Base-by-base conservation (phyloP, 35 echinoderm and acorn worm species). In the Lytechinus pictus region DNA sequence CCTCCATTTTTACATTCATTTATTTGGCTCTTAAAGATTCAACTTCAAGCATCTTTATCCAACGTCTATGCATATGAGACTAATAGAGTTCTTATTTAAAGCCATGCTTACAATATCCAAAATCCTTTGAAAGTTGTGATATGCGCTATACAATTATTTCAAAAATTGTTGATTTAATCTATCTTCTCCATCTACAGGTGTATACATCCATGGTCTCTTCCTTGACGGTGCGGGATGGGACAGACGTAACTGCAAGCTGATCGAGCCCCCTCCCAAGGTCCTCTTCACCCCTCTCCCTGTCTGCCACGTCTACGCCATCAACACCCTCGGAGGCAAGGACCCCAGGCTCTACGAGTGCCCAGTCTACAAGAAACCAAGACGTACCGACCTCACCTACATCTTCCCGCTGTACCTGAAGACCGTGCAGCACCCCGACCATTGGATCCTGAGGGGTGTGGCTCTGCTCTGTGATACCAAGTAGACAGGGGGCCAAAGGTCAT, bases 171-270 rank as follows among this genome's bases (percentile, higher is more conserved):
- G 2, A 13, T 86, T 13, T 27, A 1, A 61, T 33, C 19, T 14
- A 79, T 54, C 12, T 54, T 55, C 24, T 61, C 9, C 29, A 2
- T 90, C 29, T 90, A 0, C 54, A 99, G 98, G 98, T 60, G 98
- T 99, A 9, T 98, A 99, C 92, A 58, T 99, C 57, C 94, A 99
- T 94, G 98, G 98, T 7, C 95, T 99, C 71, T 99, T 98, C 95
- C 92, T 99, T 86, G 98, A 99, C 52, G 98, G 98, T 88, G 98
- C 98, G 9, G 98, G 98, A 54, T 99, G 98, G 98, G 98, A 99
- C 89, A 95, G 98, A 14, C 96, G 98, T 54, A 99, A 99, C 96
- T 98, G 98, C 91, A 98, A 97, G 52, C 98, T 99, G 27, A 95
- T 99, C 24, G 98, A 99, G 66, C 97, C 98, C 5, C 95, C 96